These are phyloP conservation scores for Drosophila nasuta DNA, from an alignment of 1,140 invertebrate genomes.

Conservation along the genomic window DNA sequence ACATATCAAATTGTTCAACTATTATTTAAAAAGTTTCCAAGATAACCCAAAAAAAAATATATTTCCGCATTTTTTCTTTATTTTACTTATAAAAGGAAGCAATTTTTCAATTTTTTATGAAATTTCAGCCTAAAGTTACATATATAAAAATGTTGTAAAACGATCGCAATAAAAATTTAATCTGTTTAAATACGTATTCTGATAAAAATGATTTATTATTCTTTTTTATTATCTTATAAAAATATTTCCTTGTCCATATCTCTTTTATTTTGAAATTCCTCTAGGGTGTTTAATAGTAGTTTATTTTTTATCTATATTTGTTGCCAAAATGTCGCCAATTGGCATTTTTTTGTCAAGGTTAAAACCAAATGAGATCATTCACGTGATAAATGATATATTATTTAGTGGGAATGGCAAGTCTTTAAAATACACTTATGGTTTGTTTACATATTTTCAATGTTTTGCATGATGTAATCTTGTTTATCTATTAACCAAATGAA, in stretches of 20 bases:
- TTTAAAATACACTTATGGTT: constrained; percentile 8
- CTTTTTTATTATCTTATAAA: neutral
- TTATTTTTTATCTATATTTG: neutral
- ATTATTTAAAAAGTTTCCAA: no score
- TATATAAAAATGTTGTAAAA: no score
- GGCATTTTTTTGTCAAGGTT: constrained; percentile 35
- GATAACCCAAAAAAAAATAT: no score
- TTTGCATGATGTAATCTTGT: constrained; percentile 34
- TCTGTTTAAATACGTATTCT: no score
- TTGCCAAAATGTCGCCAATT: constrained; percentile 26
- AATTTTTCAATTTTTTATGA: no score
- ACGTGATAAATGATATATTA: constrained; percentile 2
- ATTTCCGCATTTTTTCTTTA: no score
- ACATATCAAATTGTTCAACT: no score
- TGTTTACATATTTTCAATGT: constrained; percentile 28
- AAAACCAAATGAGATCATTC: constrained; percentile 35
- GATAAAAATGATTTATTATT: neutral
- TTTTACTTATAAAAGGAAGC: no score
- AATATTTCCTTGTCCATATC: neutral
- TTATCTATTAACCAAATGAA: constrained; percentile 18
- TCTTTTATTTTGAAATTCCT: neutral
- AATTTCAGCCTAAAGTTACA: no score
- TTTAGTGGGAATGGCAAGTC: neutral
- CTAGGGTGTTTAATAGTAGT: neutral
- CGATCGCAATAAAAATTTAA: no score